A percentile compares a stretch with the other conserved stretches of the same genome.
phyloP scores from a whole-genome alignment of 1,140 invertebrate genomes.

The Zaprionus taronus region DNA sequence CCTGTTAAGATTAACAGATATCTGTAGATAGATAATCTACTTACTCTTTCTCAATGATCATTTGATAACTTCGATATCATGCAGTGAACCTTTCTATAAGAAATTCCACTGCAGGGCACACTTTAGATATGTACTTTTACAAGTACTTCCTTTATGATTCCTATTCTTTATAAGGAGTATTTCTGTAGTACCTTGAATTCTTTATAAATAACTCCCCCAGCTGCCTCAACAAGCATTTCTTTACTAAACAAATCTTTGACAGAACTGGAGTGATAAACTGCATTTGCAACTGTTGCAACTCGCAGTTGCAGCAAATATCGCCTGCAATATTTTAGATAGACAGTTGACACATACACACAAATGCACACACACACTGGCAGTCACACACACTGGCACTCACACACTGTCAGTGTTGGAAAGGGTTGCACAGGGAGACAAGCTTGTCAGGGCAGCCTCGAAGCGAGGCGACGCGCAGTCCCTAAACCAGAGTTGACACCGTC shows the following conservation, averaged over 20 bases:
- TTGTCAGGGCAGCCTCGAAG: conserved; percentile 22
- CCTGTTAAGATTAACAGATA: too few relatives aligned
- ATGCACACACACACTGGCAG: conserved; percentile 16
- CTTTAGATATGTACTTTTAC: too few relatives aligned
- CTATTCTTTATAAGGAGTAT: too few relatives aligned
- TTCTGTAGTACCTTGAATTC: too few relatives aligned
- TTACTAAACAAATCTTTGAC: conserved; percentile 43
- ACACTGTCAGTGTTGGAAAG: neutral
- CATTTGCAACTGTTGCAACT: conserved; percentile 18
- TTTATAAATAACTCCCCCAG: neutral
- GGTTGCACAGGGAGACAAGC: conserved; percentile 2
- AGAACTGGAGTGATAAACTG: conserved; percentile 34
- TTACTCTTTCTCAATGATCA: too few relatives aligned
- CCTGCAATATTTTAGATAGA: conserved; percentile 54
- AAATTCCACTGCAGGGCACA: too few relatives aligned
- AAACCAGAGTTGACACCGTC: conserved; percentile 37
- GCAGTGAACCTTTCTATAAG: too few relatives aligned
- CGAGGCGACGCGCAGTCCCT: neutral
- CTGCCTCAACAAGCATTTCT: neutral
- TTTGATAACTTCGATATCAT: too few relatives aligned
- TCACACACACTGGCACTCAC: neutral
- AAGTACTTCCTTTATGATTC: too few relatives aligned
- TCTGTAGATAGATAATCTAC: too few relatives aligned
- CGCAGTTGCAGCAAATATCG: conserved; percentile 15
- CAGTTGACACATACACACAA: conserved; percentile 31